Evolutionary conservation across 2,888 invertebrate species (phyloP), one percentile per base, ranked within the genome.

Genomic region (Himalopsyche anomala): DNA sequence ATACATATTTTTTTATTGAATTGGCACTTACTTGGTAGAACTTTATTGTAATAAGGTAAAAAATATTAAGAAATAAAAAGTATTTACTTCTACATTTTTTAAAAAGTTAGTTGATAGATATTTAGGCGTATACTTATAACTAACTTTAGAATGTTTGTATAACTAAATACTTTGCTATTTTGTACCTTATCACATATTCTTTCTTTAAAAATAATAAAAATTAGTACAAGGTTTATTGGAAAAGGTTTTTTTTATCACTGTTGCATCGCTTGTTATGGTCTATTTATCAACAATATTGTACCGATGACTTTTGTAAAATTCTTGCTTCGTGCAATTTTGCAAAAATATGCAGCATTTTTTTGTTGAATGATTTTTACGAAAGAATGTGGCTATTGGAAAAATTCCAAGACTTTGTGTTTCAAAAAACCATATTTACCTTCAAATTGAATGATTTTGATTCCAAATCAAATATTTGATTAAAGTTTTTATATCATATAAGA

Each of bases 261-360:
- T 74, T 74, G 74, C 74, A 38, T 74, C 15, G 38, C 38, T 12
- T 74, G 74, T 74, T 74, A 28, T 74, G 74, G 28, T 74, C 74
- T 74, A 74, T 74, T 74, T 74, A 74, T 36, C 36, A 74, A 38
- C 11, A 74, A 36, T 15, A 74, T 38, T 74, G 38, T 74, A 36
- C 9, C 74, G 11, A 36, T 74, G 74, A 15, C 9, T 74, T 74
- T 74, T 74, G 38, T 74, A 74, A 74, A 51, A 74, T 74, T 12
- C 36, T n/a, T 56, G 56, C 74, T 74, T 74, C 74, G 36, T 38
- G 74, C 15, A 19, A 74, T 74, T 74, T 28, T 38, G 15, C 8
- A 74, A 74, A 51, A 74, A 74, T 15, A 36, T 74, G 74, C 19
- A 74, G 74, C 15, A 74, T 38, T 36, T 74, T 51, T 74, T 74